These are phyloP conservation scores for Meleagris gallopavo DNA, from an alignment of 2,113 vertebrate genomes.

Conservation along the genomic window DNA sequence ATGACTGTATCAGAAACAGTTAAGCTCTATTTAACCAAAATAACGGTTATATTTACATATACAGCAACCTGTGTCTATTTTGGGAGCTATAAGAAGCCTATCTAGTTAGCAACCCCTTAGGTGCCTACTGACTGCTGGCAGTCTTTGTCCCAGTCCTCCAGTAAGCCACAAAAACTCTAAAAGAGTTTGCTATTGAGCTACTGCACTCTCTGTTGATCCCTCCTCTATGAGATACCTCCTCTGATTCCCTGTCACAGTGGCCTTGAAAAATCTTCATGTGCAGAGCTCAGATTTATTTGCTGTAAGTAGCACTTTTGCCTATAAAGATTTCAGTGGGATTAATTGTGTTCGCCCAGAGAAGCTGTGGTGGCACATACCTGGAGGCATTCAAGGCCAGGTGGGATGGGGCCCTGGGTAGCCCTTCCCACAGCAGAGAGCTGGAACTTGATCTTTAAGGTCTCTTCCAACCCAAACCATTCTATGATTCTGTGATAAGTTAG, in stretches of 20 bases:
- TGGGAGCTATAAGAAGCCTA: neutral
- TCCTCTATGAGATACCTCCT: neutral
- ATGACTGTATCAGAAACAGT: conserved; percentile 79
- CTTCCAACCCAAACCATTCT: too few relatives aligned
- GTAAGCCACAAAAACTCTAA: neutral
- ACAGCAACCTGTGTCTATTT: conserved; percentile 21
- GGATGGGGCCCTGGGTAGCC: too few relatives aligned
- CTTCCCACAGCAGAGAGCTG: too few relatives aligned
- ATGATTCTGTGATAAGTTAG: neutral
- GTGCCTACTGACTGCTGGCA: neutral
- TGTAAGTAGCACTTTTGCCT: neutral
- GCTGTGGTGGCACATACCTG: too few relatives aligned
- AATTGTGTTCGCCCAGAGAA: neutral
- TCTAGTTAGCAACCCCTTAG: conserved; percentile 6
- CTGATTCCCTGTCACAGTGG: neutral
- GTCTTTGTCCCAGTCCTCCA: neutral
- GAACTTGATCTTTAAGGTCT: too few relatives aligned
- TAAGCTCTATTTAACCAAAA: conserved; percentile 81
- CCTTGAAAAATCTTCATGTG: neutral
- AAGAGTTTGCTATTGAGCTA: neutral
- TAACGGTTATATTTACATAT: conserved; percentile 70
- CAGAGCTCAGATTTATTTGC: neutral
- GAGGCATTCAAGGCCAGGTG: too few relatives aligned
- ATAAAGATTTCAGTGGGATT: neutral
- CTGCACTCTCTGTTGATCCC: neutral